These are phyloP conservation scores for Xestia rhomboidea DNA, from an alignment of 2,888 invertebrate genomes.

Conservation along the genomic window DNA sequence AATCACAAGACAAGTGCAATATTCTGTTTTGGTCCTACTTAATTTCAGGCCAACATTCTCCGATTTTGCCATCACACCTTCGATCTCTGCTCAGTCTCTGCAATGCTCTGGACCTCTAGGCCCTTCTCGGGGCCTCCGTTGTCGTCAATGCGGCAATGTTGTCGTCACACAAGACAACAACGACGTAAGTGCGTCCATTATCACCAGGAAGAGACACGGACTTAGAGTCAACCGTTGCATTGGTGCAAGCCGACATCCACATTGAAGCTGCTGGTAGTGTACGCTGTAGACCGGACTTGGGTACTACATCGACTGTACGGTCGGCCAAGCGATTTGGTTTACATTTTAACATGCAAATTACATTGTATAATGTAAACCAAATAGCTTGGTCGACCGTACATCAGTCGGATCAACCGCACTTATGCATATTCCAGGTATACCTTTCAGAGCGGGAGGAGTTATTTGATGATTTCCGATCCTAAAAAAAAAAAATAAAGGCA, in stretches of 20 bases:
- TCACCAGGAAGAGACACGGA: neutral
- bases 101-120: neutral
- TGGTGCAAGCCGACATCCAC: neutral
- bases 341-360: too few species aligned
- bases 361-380: too few species aligned
- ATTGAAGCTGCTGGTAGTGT: neutral
- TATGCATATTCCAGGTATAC: neutral
- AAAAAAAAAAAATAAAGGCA: too few species aligned
- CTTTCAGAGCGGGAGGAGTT: too few species aligned
- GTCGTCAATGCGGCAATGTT: too few species aligned
- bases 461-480: too few species aligned
- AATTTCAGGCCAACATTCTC: neutral
- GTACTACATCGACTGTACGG: neutral
- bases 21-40: neutral
- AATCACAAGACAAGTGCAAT: neutral
- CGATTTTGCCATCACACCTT: neutral
- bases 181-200: neutral
- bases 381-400: too few species aligned
- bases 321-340: too few species aligned
- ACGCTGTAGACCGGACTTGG: neutral
- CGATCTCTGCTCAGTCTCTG: too few species aligned
- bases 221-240: too few species aligned
- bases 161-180: neutral
- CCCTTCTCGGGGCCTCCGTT: neutral
- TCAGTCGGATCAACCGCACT: neutral